Evolutionary conservation across 2,113 vertebrate genomes (phyloP).

Genomic region (Chaetorhynchus papuensis): DNA sequence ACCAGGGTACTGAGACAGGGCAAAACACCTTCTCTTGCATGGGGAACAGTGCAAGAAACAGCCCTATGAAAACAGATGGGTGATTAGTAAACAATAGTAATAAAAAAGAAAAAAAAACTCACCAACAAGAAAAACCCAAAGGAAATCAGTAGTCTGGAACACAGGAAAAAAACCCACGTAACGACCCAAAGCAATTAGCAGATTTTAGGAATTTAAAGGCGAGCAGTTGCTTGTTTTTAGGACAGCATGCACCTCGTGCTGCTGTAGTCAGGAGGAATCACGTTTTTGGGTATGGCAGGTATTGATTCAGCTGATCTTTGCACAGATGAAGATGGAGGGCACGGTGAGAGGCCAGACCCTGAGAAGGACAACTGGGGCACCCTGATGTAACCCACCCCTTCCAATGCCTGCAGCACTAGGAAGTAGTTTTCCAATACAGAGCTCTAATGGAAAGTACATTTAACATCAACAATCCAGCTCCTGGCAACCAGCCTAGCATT

Average conservation of each 20-base stretch:
- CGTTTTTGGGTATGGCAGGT: not conserved
- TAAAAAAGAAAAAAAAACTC: not conserved
- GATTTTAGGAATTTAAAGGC: not conserved
- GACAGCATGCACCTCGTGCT: not conserved
- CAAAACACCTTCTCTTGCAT: not conserved
- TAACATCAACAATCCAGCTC: constrained; percentile 19
- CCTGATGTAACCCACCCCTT: not conserved
- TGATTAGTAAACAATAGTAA: not conserved
- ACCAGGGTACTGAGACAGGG: not conserved
- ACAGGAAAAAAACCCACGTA: not conserved
- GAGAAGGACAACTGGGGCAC: not conserved
- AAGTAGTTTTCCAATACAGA: constrained; percentile 50
- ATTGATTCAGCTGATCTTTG: not conserved
- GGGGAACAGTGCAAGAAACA: not conserved
- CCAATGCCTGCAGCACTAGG: not conserved
- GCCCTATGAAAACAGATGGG: not conserved
- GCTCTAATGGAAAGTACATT: constrained; percentile 58
- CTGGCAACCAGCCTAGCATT: constrained; percentile 36
- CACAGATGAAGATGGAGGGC: not conserved
- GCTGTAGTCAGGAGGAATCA: not conserved
- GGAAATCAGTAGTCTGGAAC: not conserved
- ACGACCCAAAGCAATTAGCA: not conserved
- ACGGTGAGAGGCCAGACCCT: not conserved
- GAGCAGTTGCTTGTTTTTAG: not conserved
- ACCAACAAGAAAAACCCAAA: not conserved